A percentile compares a stretch with the other conserved stretches of the same genome.
Evolutionary conservation across 2,113 vertebrate genomes (phyloP).

Genomic region (Thunnus maccoyii): DNA sequence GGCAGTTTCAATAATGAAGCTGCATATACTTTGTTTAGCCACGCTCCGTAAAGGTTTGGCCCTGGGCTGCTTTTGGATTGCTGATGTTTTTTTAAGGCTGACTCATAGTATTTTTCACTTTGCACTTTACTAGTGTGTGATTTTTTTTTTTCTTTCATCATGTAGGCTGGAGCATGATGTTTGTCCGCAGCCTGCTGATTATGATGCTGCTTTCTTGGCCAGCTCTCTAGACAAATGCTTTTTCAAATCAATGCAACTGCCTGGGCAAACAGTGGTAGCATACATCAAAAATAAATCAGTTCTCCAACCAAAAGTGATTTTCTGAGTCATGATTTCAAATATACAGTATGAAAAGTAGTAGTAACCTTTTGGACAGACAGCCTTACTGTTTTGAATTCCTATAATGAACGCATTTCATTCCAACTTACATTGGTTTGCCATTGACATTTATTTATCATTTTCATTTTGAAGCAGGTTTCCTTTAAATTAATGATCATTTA

Average conservation of each 20-base stretch:
- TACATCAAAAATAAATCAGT: neutral
- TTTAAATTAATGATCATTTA: neutral
- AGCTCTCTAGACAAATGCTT: neutral
- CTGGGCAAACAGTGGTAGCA: neutral
- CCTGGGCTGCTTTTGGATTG: slow-evolving; percentile 19
- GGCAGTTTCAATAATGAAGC: slow-evolving; percentile 1
- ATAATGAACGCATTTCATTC: neutral
- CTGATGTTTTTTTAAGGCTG: slow-evolving; percentile 30
- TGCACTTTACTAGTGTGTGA: slow-evolving; percentile 1
- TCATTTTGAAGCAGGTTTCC: neutral
- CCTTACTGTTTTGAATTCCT: neutral
- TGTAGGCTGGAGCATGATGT: slow-evolving; percentile 17
- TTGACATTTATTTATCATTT: neutral
- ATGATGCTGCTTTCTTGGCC: neutral
- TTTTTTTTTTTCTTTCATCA: slow-evolving; percentile 13
- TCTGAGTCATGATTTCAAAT: neutral
- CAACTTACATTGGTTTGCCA: neutral
- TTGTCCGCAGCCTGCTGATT: slow-evolving; percentile 39
- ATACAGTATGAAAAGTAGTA: neutral
- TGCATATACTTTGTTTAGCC: neutral
- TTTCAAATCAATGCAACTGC: neutral
- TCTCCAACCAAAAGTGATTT: neutral
- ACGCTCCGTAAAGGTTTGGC: slow-evolving; percentile 13
- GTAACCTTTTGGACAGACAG: neutral
- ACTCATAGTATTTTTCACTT: slow-evolving; percentile 36